Base-by-base conservation (phyloP, 2,888 invertebrate genomes). In the Hypolimnas misippus region DNA sequence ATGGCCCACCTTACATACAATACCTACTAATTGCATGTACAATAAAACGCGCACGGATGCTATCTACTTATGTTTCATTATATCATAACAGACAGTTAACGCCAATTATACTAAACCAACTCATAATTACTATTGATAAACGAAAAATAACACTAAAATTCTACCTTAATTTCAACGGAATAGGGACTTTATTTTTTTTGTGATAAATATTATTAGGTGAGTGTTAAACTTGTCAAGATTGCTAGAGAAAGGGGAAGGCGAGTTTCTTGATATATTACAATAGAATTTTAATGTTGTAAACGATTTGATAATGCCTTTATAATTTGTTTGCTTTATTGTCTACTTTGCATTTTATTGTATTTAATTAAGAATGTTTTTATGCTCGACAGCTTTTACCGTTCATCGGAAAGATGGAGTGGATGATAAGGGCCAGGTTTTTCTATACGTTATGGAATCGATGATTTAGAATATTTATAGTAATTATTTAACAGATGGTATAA, bases 301-400 rank as follows among this genome's bases (percentile, higher is more conserved):
- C 77, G 81, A 85, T 81, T 83, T 76, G 79, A 76, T 87, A 83
- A 90, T 89, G 84, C 70, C 74, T 86, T 88, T 89, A 85, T 89
- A 90, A 91, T 91, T 86, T 89, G 90, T 89, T 89, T 88, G 85
- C 87, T 89, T 87, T 87, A 87, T 84, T 83, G 76, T 83, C 76
- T 76, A 77, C 73, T 82, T 88, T 86, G 81, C 82, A 89, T 89
- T 87, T 88, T 87, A 89, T 86, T 85, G 79, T 76, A 77, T 81
- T 86, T 86, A 87, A 89, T 87, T 87, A 81, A 73, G 75, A 75
- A 74, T 54, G 78, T 86, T 87, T 82, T 75, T 77, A 76, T 75
- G 73, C 74, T 76, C 72, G 71, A 73, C 66, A 72, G 66, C 64
- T 16, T 64, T 70, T 67, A 64, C 69, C 66, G 69, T 38, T 46